Conservation (phyloP, 1,140 invertebrate genomes). For the Meteorus sp. region DNA sequence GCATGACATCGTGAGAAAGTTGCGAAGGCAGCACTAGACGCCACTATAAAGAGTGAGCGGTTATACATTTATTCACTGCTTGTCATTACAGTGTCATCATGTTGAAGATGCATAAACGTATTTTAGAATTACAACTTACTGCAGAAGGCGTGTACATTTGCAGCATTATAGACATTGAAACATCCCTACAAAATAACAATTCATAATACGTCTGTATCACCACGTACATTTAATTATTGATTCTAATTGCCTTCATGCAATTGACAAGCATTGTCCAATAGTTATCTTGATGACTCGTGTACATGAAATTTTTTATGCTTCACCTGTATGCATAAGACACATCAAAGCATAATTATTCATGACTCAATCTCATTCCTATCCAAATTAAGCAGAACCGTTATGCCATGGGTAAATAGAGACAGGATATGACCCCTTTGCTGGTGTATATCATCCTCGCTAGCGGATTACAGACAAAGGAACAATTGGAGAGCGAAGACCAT, state of each 20-base stretch:
- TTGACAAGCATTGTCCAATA: not conserved
- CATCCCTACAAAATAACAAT: no score
- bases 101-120: not conserved
- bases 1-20: slow-evolving; percentile 50
- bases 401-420: not conserved
- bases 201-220: no score
- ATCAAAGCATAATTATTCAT: not conserved
- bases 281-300: no score
- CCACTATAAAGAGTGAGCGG: no score
- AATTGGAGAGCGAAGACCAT: slow-evolving; percentile 31
- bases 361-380: not conserved
- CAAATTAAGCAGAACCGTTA: not conserved
- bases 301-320: no score
- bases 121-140: not conserved
- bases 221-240: no score
- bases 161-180: not conserved
- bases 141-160: not conserved
- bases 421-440: not conserved
- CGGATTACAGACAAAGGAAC: slow-evolving; percentile 28
- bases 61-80: not conserved
- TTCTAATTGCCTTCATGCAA: no score
- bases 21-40: no score
- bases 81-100: slow-evolving; percentile 2
- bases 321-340: not conserved
- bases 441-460: slow-evolving; percentile 2